phyloP scores from a whole-genome alignment of 2,797 vertebrate genomes.

The Falco biarmicus region DNA sequence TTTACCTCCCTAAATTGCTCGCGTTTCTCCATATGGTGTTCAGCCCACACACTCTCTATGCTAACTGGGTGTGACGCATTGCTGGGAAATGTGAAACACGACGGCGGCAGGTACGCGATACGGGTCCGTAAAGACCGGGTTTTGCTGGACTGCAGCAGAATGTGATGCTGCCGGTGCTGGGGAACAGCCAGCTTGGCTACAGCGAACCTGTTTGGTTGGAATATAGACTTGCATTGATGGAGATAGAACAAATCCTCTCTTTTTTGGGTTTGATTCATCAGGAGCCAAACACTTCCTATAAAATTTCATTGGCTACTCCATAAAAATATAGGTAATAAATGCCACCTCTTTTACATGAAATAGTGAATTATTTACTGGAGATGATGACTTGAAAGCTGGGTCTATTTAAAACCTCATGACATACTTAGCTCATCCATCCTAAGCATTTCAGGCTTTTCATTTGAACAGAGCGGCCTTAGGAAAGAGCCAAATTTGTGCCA shows the following conservation, averaged over 20 bases:
- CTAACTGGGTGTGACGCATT: not conserved
- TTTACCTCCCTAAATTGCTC: not conserved
- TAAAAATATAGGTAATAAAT: constrained; percentile 5
- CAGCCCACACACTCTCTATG: constrained; percentile 14
- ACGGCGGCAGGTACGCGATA: not conserved
- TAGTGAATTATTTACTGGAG: constrained; percentile 30
- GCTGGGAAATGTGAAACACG: constrained; percentile 24
- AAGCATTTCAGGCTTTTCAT: not conserved
- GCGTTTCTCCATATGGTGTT: constrained; percentile 20
- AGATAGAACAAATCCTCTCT: not conserved
- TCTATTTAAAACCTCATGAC: not conserved
- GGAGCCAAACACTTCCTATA: not conserved
- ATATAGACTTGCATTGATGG: not conserved
- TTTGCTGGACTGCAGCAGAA: not conserved
- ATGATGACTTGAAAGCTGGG: not conserved
- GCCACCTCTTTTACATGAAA: not conserved
- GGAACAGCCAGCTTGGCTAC: not conserved
- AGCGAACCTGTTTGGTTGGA: not conserved
- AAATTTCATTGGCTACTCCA: not conserved
- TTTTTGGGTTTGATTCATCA: not conserved
- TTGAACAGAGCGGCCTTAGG: not conserved
- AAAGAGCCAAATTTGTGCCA: not conserved
- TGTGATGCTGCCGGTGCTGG: not conserved
- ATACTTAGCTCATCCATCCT: not conserved
- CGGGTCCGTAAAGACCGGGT: not conserved